Evolutionary conservation across 2,888 invertebrate species (phyloP), one percentile per base, ranked within the genome.

Genomic region (Palloptera scutellata): DNA sequence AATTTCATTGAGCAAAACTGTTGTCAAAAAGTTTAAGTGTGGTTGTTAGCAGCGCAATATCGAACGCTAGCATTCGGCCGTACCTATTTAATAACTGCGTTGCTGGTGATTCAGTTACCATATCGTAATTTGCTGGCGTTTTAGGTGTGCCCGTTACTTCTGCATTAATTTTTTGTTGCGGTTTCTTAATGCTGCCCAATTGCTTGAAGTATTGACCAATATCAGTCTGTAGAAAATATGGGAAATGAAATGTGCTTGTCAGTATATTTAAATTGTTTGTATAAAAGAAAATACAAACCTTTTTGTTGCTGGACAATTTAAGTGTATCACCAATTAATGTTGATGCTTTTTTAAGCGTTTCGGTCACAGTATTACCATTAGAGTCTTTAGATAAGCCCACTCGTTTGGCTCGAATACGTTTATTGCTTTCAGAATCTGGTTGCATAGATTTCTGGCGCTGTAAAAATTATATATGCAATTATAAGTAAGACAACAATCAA

Each of bases 361-460:
- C 74, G 40, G 64, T 60, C 67, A 63, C 73, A 69, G 69, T 68
- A 61, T 70, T 70, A 19, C 73, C 72, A n/a, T 69, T 68, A 8
- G 60, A 53, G 52, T 71, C 73, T 66, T 75, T 76, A 53, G 75
- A 75, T n/a, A 81, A 75, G 59, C 65, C 65, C 43, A 64, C 74
- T 54, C 68, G 66, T 6, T 77, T 79, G 58, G 73, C 74, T 11
- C 77, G 77, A 64, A 76, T 67, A 30, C 79, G 75, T 59, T 76
- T 81, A 61, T 77, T 78, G 58, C 77, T 76, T 65, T 84, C 84
- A 1, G 81, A 79, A 61, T 81, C 80, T 10, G 84, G 81, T 73
- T 83, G 84, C 78, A 84, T 82, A 61, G 77, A 80, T 71, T 82
- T 84, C 58, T 81, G 77, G 43, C 83, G 82, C 85, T 85, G 68